Conservation (phyloP, 2,797 vertebrate species). For the Salarias fasciatus region DNA sequence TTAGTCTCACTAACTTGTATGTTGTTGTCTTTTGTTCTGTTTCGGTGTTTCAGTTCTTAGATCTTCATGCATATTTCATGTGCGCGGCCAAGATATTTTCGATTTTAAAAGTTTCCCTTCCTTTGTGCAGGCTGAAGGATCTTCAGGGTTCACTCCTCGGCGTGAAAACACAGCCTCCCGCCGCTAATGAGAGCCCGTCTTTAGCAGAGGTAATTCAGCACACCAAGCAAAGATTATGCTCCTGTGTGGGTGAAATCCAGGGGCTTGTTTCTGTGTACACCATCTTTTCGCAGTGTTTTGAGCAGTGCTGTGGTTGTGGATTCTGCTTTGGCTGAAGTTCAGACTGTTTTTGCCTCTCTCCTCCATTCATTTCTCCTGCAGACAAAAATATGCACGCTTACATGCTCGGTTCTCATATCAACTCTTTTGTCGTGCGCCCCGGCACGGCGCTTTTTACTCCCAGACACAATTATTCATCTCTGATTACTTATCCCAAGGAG, state of each 20-base stretch:
- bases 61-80: not conserved
- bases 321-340: conserved; percentile 7
- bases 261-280: conserved; percentile 34
- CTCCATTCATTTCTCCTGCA: conserved; percentile 19
- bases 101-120: conserved; percentile 15
- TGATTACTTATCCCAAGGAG: conserved; percentile 80
- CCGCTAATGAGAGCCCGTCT: conserved; percentile 53
- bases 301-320: not conserved
- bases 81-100: too few species aligned
- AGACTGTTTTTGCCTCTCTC: too few species aligned
- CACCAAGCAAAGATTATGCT: conserved; percentile 35
- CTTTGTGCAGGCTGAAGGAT: conserved; percentile 82
- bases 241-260: conserved; percentile 40
- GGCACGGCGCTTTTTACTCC: conserved; percentile 20
- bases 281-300: not conserved
- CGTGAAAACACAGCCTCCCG: conserved; percentile 74
- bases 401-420: conserved; percentile 15
- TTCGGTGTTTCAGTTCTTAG: not conserved
- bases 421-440: conserved; percentile 13
- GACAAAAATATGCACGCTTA: conserved; percentile 7
- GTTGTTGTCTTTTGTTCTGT: conserved; percentile 10
- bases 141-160: conserved; percentile 72
- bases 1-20: conserved; percentile 7
- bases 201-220: conserved; percentile 80
- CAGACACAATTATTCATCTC: conserved; percentile 44